Evolutionary conservation across 2,888 invertebrate genomes (phyloP).

Genomic region (Caradrina clavipalpis): DNA sequence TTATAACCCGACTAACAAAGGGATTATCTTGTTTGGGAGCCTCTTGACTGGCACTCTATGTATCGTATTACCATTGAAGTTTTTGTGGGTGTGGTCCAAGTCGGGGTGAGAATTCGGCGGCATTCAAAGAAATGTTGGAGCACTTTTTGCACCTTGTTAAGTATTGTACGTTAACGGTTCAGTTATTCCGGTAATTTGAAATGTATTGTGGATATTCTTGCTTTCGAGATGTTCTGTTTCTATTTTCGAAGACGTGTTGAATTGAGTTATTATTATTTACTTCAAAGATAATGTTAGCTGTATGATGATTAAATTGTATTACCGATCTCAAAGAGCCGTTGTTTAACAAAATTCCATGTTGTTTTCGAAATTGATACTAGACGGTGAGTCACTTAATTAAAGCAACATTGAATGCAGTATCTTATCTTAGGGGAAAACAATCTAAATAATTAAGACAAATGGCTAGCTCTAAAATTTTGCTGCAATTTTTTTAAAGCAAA

Average conservation of each 20-base stretch:
- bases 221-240: conserved; percentile 1
- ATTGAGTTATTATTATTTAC: conserved; percentile 18
- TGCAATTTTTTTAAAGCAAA: background rate
- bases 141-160: conserved; percentile 76
- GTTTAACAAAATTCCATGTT: conserved; percentile 15
- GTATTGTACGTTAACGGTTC: conserved; percentile 68
- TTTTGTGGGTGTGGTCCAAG: conserved; percentile 85
- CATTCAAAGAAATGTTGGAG: conserved; percentile 70
- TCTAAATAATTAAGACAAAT: conserved; percentile 5
- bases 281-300: background rate
- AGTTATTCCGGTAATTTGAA: conserved; percentile 69
- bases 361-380: conserved; percentile 23
- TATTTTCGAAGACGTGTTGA: conserved; percentile 7
- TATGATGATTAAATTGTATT: background rate
- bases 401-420: conserved; percentile 26
- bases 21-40: conserved; percentile 90
- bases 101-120: conserved; percentile 83
- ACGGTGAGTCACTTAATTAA: conserved; percentile 53
- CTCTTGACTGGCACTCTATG: conserved; percentile 88
- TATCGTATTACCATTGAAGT: conserved; percentile 87
- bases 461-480: background rate
- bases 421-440: conserved; percentile 18
- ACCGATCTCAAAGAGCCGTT: conserved; percentile 8
- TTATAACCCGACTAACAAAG: conserved; percentile 87
- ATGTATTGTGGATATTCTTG: conserved; percentile 60